Evolutionary conservation across 2,888 invertebrate genomes (phyloP).

Genomic region (Cataglyphis altisquamis): DNA sequence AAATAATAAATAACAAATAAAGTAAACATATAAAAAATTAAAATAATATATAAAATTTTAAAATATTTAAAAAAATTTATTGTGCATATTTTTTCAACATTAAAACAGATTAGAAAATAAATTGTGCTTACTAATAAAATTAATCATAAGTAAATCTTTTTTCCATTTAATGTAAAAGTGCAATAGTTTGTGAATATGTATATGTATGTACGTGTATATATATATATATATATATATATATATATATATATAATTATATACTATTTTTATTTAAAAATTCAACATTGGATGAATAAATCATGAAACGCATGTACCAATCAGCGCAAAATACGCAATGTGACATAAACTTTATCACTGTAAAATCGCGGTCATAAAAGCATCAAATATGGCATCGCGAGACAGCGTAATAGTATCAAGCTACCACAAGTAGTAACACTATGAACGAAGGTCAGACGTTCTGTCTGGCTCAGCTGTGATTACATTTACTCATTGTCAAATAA

Average conservation of each 20-base stretch:
- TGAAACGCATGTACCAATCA: neutral
- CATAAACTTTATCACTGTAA: conserved; percentile 20
- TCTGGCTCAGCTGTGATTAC: conserved; percentile 37
- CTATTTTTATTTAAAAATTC: conserved; percentile 15
- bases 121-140: neutral
- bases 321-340: conserved; percentile 13
- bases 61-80: neutral
- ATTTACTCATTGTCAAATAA: conserved; percentile 28
- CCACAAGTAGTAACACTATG: conserved; percentile 35
- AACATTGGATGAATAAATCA: conserved; percentile 9
- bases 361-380: neutral
- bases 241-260: neutral
- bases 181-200: too few species aligned
- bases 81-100: neutral
- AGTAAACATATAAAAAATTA: too few species aligned
- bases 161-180: neutral
- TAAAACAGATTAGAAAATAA: neutral
- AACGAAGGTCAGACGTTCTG: conserved; percentile 35
- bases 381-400: neutral
- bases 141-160: neutral
- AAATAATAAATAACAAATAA: neutral
- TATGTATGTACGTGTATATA: too few species aligned
- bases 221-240: neutral
- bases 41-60: too few species aligned
- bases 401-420: conserved; percentile 25